Percentiles rank a stretch among this genome's conserved stretches.
Conservation (phyloP, 2,888 invertebrate species). For the Lasioglossum calceatum region DNA sequence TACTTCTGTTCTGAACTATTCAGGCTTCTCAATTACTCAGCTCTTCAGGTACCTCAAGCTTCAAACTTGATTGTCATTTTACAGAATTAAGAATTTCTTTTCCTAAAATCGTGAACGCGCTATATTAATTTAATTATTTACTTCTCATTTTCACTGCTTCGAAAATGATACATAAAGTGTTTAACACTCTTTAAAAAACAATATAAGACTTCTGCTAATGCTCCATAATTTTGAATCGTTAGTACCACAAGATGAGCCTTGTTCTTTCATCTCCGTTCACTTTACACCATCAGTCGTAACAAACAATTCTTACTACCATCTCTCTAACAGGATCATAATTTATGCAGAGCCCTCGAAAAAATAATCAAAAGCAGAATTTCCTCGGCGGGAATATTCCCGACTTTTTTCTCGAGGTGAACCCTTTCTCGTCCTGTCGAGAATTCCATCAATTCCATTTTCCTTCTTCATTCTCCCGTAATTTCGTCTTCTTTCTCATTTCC, state of each 20-base stretch:
- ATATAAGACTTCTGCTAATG: not conserved
- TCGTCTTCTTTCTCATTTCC: not conserved
- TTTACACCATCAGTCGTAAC: not conserved
- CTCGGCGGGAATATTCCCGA: not conserved
- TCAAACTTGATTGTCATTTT: not conserved
- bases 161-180: not conserved
- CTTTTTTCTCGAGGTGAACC: not conserved
- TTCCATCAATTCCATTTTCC: not conserved
- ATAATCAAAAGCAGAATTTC: not conserved
- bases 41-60: not conserved
- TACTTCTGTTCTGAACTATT: not conserved
- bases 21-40: not conserved
- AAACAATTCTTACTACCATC: not conserved
- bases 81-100: not conserved
- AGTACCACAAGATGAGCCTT: not conserved
- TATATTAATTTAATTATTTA: not conserved
- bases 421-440: not conserved
- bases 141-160: not conserved
- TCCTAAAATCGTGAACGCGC: not conserved
- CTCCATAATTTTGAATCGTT: conserved; percentile 4
- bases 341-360: not conserved
- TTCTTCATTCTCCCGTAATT: not conserved
- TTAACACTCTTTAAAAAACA: not conserved
- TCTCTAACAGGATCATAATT: not conserved
- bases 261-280: not conserved